Percentiles rank a stretch among this genome's conserved stretches.
Evolutionary conservation across 2,113 vertebrate genomes (phyloP).

Genomic region (Scatophagus argus): DNA sequence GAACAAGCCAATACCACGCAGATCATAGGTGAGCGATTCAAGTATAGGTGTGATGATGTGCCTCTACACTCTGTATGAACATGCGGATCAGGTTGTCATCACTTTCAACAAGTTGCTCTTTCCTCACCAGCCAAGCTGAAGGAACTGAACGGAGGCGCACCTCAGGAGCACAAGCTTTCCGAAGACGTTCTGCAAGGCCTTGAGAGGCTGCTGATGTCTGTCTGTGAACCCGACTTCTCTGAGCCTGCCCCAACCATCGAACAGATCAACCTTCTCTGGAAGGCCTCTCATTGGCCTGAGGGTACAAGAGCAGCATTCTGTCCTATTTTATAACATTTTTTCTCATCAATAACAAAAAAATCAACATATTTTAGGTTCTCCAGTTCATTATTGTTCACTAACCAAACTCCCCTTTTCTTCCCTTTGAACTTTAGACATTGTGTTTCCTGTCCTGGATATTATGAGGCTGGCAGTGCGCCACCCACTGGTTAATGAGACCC

Average conservation of each 20-base stretch:
- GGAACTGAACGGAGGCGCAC: constrained; percentile 81
- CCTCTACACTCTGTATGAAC: background rate
- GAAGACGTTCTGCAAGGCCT: constrained; percentile 85
- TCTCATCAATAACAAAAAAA: background rate
- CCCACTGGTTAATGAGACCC: constrained; percentile 92
- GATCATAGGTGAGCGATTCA: constrained; percentile 88
- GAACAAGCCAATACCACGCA: constrained; percentile 93
- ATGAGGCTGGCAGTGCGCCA: constrained; percentile 94
- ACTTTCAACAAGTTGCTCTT: constrained; percentile 5
- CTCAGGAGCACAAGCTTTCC: constrained; percentile 77
- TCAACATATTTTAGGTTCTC: background rate
- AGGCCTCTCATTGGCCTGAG: constrained; percentile 94
- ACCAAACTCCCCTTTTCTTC: background rate
- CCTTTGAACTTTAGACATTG: constrained; percentile 86
- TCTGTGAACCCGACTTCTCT: constrained; percentile 78
- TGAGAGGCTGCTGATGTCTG: constrained; percentile 85
- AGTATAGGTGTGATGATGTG: background rate
- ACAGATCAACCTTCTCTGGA: constrained; percentile 92
- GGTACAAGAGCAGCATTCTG: constrained; percentile 43
- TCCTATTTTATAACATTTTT: background rate
- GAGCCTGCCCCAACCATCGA: constrained; percentile 86
- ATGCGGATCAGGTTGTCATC: background rate
- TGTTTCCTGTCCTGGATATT: constrained; percentile 97
- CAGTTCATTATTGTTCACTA: background rate
- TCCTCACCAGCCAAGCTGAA: constrained; percentile 90